Evolutionary conservation across 2,113 vertebrate species (phyloP).

Genomic region (Xiphophorus maculatus): DNA sequence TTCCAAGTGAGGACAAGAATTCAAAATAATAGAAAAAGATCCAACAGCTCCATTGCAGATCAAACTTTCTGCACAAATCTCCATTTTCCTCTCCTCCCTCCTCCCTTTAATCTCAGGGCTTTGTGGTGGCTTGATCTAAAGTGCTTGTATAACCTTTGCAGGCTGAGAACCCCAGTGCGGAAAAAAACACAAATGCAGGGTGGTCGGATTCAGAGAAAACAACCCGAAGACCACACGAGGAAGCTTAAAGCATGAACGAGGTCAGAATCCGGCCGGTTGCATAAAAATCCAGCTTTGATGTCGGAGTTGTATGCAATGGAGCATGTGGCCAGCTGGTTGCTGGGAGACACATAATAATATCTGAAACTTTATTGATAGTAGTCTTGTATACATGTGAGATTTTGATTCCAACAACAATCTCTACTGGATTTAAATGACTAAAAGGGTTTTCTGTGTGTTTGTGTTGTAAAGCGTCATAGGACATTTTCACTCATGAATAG

Average conservation of each 20-base stretch:
- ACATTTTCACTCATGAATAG: no score
- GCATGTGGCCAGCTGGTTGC: neutral
- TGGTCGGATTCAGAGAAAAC: neutral
- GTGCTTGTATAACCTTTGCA: slow-evolving; percentile 26
- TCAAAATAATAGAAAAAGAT: slow-evolving; percentile 40
- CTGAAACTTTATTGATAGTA: no score
- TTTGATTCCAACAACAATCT: no score
- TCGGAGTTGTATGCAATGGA: neutral
- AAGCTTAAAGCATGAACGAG: neutral
- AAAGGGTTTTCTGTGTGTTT: no score
- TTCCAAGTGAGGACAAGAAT: slow-evolving; percentile 16
- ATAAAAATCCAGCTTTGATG: neutral
- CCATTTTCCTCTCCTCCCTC: neutral
- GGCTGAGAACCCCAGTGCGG: neutral
- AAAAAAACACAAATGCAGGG: slow-evolving; percentile 3
- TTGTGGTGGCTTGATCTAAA: slow-evolving; percentile 26
- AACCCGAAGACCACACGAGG: slow-evolving; percentile 1
- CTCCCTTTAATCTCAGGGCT: slow-evolving; percentile 15
- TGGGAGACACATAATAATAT: no score
- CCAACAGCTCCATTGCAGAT: slow-evolving; percentile 32
- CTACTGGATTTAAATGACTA: no score
- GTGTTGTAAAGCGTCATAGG: no score
- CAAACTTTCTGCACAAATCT: slow-evolving; percentile 1
- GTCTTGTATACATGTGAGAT: no score
- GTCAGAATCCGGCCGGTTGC: neutral